Base-by-base conservation (phyloP, 2,113 vertebrate species). In the Xyliphius kryptos region DNA sequence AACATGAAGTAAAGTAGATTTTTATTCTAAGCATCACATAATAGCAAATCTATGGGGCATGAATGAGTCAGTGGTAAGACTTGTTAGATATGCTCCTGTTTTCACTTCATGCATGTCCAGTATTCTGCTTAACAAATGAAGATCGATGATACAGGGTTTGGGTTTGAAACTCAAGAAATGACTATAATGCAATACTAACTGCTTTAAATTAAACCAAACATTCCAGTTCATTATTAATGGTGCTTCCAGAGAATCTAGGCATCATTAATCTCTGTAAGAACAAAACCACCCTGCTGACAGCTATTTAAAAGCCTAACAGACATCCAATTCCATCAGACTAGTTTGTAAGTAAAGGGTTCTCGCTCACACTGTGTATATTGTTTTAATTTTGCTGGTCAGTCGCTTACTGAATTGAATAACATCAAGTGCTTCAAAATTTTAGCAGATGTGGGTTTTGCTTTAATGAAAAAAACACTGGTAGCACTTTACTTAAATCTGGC, bases 321-420 rank as follows among this genome's bases (percentile, higher is more conserved):
- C 56, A 68, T 60, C 14, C 19, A 59, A 70, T 70, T 48, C 48
- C 36, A 57, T 51, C 15, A 55, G 49, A 36, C 43, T 46, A 15
- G 6, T n/a, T 32, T 36, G 46, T 58, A 40, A 19, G 37, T 58
- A 12, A 50, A 67, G 47, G 50, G 36, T 58, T 32, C 44, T 50
- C 11, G 50, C 32, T 38, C 32, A 51, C 41, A 17, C 12, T 22
- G 21, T 51, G 46, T 47, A 66, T 49, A 43, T 59, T 52, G 37
- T 58, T 66, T 66, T 20, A 66, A 66, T 58, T n/a, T n/a, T 58
- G 21, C 20, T 46, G 47, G 49, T 59, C 46, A 59, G 43, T 66
- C 41, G 15, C 14, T 58, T 20, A 51, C 47, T 66, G 20, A 16
- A 49, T 56, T 65, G 19, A n/a, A 56, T 36, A 49, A 14, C n/a